Evolutionary conservation across 2,113 vertebrate species (phyloP).

Genomic region (Petroica traversi): DNA sequence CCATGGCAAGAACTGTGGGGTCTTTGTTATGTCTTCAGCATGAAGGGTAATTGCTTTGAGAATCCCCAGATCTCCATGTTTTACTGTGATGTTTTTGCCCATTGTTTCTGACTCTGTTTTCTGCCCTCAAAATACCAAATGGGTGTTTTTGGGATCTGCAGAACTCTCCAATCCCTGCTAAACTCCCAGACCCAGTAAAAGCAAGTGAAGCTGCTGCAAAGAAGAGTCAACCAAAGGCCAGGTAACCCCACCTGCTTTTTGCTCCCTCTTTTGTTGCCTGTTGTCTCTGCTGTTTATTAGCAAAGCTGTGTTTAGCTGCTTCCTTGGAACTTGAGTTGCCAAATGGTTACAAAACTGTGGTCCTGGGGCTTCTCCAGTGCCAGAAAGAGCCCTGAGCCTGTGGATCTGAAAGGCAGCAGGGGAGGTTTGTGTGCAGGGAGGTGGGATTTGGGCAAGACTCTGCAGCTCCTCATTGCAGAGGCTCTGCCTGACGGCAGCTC

Average conservation of each 20-base stretch:
- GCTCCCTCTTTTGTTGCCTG: background rate
- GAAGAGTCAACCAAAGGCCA: slow-evolving; percentile 96
- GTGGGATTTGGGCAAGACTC: background rate
- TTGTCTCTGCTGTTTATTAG: background rate
- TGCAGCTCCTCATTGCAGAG: background rate
- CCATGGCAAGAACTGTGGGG: background rate
- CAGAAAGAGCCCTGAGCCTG: background rate
- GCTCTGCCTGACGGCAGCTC: background rate
- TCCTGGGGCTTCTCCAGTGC: background rate
- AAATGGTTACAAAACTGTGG: background rate
- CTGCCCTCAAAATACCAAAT: background rate
- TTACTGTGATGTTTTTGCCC: background rate
- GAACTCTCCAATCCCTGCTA: slow-evolving; percentile 89
- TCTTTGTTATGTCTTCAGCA: background rate
- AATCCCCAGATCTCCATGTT: background rate
- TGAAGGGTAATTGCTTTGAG: background rate
- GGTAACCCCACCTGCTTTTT: slow-evolving; percentile 72
- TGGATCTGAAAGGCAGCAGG: background rate
- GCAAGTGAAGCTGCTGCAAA: slow-evolving; percentile 95
- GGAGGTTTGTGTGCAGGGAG: background rate
- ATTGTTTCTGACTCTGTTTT: background rate
- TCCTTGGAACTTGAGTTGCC: background rate
- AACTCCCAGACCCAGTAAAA: slow-evolving; percentile 94
- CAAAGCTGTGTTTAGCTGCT: background rate
- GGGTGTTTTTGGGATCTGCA: slow-evolving; percentile 30